Evolutionary conservation across 2,113 vertebrate genomes (phyloP).

Genomic region (Bostrychus sinensis): DNA sequence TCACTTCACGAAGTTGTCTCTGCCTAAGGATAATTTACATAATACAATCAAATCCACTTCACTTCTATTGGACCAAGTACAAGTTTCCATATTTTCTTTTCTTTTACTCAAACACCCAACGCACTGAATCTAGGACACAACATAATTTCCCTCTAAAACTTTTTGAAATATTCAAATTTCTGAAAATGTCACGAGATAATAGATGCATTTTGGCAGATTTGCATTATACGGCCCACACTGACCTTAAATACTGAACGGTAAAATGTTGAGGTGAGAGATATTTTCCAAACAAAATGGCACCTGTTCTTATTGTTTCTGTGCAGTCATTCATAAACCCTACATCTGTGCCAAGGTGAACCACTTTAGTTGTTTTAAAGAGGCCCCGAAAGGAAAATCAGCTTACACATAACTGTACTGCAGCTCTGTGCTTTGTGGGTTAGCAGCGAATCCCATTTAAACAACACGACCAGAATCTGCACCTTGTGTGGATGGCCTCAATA

Average conservation of each 20-base stretch:
- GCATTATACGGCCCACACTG: neutral
- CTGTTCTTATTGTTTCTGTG: conserved; percentile 10
- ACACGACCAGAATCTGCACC: conserved; percentile 5
- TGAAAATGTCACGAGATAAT: conserved; percentile 6
- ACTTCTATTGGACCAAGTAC: neutral
- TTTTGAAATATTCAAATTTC: neutral
- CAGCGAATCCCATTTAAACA: neutral
- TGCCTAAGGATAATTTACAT: too few relatives aligned
- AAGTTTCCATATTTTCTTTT: conserved; percentile 3
- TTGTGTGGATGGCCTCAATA: neutral
- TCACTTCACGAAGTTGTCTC: too few relatives aligned
- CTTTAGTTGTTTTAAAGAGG: neutral
- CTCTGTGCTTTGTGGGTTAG: neutral
- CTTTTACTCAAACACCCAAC: neutral
- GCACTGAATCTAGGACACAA: neutral
- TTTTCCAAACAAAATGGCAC: neutral
- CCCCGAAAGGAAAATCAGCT: neutral
- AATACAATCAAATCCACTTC: neutral
- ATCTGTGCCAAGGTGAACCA: neutral
- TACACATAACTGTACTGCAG: neutral
- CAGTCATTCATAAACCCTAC: neutral
- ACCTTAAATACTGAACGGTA: conserved; percentile 4
- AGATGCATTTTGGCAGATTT: conserved; percentile 4
- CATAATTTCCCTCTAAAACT: too few relatives aligned
- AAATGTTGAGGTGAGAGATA: neutral